Evolutionary conservation across 2,888 invertebrate genomes (phyloP), one percentile per base, ranked within the genome.

Genomic region (Steinernema carpocapsae): DNA sequence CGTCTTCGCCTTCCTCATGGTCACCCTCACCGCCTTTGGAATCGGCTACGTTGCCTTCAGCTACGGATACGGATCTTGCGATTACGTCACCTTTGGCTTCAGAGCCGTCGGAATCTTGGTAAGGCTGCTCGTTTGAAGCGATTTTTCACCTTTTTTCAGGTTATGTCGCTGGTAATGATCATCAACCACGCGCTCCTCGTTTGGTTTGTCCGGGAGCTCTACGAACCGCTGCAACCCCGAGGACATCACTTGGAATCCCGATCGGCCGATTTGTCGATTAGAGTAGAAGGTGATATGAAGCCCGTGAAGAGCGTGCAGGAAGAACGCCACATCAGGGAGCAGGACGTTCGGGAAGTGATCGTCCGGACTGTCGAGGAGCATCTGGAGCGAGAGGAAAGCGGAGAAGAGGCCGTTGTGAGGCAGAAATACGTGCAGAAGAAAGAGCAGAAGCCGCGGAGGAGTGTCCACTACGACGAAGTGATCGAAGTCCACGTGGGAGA

Each of bases 381-480:
- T 26, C 3, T 56, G 56, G 56, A 56, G 22, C 24, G 14, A 2
- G 19, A 26, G 22, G 56, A 56, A 37, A 37, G 37, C 37, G 37
- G 3, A 6, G 37, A 37, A 37, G 37, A 37, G 37, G 37, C 4
- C 37, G 37, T 10, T 10, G 37, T 37, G 37, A 37, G 37, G 37
- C 37, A 37, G 37, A 37, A 37, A 37, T 37, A 37, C 37, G 37
- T 37, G 17, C 48, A 48, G 48, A 48, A 48, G 48, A 48, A 48
- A 14, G n/a, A 48, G 48, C 17, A 48, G 48, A 48, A 48, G 48
- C 6, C 17, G 19, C 48, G 19, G 48, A 48, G 48, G 48, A 17
- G 19, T 48, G 48, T 48, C 6, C 48, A 48, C 17, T 48, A 48
- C 48, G 48, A 48, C 19, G 48, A 48, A 48, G 48, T 48, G 48